Evolutionary conservation across 2,888 invertebrate species (phyloP).

Genomic region (Mycalesis mineus): DNA sequence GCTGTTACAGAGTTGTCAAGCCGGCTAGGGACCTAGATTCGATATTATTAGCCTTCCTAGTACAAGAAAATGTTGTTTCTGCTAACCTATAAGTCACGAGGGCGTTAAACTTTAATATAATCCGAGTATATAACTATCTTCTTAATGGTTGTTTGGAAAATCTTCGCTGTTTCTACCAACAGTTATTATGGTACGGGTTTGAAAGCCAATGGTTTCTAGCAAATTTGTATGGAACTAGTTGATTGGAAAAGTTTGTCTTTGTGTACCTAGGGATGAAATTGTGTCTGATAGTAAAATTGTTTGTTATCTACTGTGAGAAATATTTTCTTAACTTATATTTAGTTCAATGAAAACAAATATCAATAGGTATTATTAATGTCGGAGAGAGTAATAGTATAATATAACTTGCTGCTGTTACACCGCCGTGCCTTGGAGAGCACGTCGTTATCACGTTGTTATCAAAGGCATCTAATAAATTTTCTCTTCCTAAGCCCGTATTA

Average conservation of each 20-base stretch:
- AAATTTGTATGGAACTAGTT: not conserved
- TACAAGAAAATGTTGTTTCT: constrained; percentile 34
- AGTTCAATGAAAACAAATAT: too few species aligned
- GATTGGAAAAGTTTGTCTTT: not conserved
- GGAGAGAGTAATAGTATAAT: too few species aligned
- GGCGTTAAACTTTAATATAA: constrained; percentile 43
- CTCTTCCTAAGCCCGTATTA: too few species aligned
- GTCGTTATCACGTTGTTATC: too few species aligned
- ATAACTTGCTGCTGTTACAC: too few species aligned
- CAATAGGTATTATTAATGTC: too few species aligned
- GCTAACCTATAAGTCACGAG: constrained; percentile 35
- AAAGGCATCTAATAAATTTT: too few species aligned
- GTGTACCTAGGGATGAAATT: not conserved
- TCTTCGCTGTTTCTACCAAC: not conserved
- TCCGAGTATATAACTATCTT: constrained; percentile 16
- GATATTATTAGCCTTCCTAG: constrained; percentile 51
- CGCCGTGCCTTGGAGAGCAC: too few species aligned
- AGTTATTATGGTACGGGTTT: not conserved
- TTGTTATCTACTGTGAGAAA: too few species aligned
- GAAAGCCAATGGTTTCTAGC: not conserved
- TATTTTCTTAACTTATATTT: too few species aligned
- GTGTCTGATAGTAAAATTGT: too few species aligned
- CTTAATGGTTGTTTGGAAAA: constrained; percentile 8
- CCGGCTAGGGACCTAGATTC: constrained; percentile 44
- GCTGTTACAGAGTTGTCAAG: constrained; percentile 31